These are phyloP conservation scores for Centroberyx gerrardi DNA, from an alignment of 2,797 vertebrate genomes.

Conservation along the genomic window DNA sequence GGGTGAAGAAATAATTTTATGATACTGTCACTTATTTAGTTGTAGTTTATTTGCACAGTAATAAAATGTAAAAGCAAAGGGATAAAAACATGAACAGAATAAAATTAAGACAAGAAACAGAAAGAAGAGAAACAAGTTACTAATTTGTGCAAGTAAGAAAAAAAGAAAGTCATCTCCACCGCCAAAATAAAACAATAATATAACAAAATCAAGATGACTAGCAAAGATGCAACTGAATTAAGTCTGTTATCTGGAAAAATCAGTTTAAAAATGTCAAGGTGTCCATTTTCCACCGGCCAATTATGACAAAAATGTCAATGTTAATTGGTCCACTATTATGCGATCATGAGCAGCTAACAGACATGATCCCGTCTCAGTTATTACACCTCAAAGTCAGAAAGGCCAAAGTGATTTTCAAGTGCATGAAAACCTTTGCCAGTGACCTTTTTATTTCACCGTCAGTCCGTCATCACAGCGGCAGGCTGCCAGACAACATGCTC, in stretches of 20 bases:
- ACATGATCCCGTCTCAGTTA: slow-evolving; percentile 29
- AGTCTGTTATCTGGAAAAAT: neutral
- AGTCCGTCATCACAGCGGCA: slow-evolving; percentile 42
- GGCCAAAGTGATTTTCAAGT: slow-evolving; percentile 34
- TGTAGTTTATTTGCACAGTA: too few relatives aligned
- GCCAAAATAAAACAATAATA: too few relatives aligned
- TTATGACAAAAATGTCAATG: slow-evolving; percentile 24
- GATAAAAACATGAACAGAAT: neutral
- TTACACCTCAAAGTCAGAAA: slow-evolving; percentile 30
- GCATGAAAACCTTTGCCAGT: slow-evolving; percentile 14
- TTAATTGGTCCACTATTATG: slow-evolving; percentile 16
- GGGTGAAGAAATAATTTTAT: too few relatives aligned
- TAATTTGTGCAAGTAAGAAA: too few relatives aligned
- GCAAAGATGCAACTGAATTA: too few relatives aligned
- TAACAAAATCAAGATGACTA: too few relatives aligned
- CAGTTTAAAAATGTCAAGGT: neutral
- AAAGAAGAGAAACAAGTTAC: too few relatives aligned
- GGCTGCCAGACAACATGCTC: slow-evolving; percentile 8
- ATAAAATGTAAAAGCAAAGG: neutral
- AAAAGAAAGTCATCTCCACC: too few relatives aligned
- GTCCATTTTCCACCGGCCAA: neutral
- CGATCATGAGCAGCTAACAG: slow-evolving; percentile 43
- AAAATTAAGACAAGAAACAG: neutral
- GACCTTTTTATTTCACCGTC: slow-evolving; percentile 52
- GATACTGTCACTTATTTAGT: too few relatives aligned